Evolutionary conservation across 2,797 vertebrate genomes (phyloP), one percentile per base, ranked within the genome.

Genomic region (Pterois miles): DNA sequence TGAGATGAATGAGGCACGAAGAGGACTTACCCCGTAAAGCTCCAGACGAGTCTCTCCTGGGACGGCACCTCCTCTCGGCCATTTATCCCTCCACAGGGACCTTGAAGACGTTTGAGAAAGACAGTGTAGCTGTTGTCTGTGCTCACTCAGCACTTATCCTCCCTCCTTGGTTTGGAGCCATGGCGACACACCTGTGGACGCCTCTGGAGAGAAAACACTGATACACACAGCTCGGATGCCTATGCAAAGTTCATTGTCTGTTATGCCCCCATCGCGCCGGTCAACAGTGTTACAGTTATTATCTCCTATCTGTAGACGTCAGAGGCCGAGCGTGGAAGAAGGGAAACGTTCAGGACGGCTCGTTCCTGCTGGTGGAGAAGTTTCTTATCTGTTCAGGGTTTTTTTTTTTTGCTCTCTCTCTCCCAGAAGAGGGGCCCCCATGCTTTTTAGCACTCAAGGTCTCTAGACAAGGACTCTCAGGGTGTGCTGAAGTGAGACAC

Each of bases 41-140:
- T 83, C 80, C 91, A 70, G 91, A 70, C 4, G 62, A 71, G 76
- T 92, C 65, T 94, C 85, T 91, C 83, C 84, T 56, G 72, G 31
- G 52, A 75, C 66, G 33, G 77, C 85, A 74, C 63, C 48, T 90
- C 93, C 87, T 68, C 94, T 50, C 71, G 88, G 40, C 88, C 95
- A 95, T 98, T 97, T 98, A 98, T 97, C 90, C 93, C 86, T 87
- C 74, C 82, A 71, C 90, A 23, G 87, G 95, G 97, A 97, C 97
- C 97, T 98, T 98, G 97, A 97, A 94, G 94, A 94, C 94, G 90
- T 92, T 94, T 92, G 91, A 94, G 90, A 89, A 94, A 96, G 94
- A 96, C 94, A 96, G 88, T 95, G 95, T 96, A 94, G 89, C 95
- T 91, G 93, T 96, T 96, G 95, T 94, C 82, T 65, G 78, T 85